Conservation (phyloP, 1,140 invertebrate species). For the Planococcus citri region DNA sequence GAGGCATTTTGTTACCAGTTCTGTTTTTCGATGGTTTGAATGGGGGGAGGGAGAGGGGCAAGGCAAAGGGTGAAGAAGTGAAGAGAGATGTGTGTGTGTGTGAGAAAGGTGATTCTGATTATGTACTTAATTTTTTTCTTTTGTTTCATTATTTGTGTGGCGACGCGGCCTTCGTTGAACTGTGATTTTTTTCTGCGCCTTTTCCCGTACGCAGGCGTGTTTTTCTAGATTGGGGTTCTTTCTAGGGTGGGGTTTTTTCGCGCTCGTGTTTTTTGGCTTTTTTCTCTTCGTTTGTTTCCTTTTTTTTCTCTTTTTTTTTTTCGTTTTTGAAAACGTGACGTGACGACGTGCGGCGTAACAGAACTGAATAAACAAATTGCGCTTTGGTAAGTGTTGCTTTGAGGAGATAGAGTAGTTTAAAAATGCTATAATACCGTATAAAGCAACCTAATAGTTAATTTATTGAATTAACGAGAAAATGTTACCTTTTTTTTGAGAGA, state of each 20-base stretch:
- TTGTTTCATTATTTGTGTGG: neutral
- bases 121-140: neutral
- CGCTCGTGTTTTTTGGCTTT: neutral
- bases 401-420: neutral
- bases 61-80: too few relatives aligned
- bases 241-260: neutral
- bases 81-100: too few relatives aligned
- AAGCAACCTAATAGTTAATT: neutral
- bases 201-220: too few relatives aligned
- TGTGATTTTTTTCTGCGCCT: neutral
- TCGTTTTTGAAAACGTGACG: neutral
- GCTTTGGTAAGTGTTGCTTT: neutral
- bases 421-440: too few relatives aligned
- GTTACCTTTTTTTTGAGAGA: too few relatives aligned
- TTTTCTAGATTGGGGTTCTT: too few relatives aligned
- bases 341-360: neutral
- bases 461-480: neutral
- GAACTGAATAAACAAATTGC: neutral
- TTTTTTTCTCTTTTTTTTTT: neutral
- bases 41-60: too few relatives aligned
- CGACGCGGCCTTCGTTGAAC: neutral
- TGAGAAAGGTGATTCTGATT: too few relatives aligned
- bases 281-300: neutral
- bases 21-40: neutral
- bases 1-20: neutral